These are phyloP conservation scores for Latrodectus elegans DNA, from an alignment of 2,888 invertebrate genomes.

Conservation along the genomic window DNA sequence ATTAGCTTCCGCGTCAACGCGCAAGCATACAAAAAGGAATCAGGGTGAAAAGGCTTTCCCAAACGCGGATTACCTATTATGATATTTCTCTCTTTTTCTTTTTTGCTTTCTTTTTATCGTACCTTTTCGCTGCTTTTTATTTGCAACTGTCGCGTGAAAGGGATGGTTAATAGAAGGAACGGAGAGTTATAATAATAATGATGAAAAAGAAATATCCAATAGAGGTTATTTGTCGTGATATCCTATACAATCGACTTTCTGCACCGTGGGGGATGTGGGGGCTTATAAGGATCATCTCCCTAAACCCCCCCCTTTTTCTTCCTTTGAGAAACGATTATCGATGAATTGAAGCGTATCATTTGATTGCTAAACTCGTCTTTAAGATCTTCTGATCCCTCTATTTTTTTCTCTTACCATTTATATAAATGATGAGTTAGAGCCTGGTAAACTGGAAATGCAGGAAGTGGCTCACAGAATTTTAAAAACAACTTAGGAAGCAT, in stretches of 20 bases:
- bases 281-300: slow-evolving; percentile 11
- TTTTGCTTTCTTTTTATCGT: slow-evolving; percentile 43
- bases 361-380: slow-evolving; percentile 51
- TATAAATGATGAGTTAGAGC: slow-evolving; percentile 45
- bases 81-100: slow-evolving; percentile 39
- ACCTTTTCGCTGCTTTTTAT: slow-evolving; percentile 3
- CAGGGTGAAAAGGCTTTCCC: slow-evolving; percentile 26
- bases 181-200: slow-evolving; percentile 16
- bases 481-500: slow-evolving; percentile 11
- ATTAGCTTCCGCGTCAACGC: slow-evolving; percentile 65
- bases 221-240: slow-evolving; percentile 65
- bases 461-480: slow-evolving; percentile 10
- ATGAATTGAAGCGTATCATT: slow-evolving; percentile 64
- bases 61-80: slow-evolving; percentile 42
- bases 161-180: slow-evolving; percentile 47
- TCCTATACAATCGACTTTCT: slow-evolving; percentile 50
- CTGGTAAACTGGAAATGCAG: slow-evolving; percentile 10
- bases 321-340: slow-evolving; percentile 48
- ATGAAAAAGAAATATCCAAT: background rate
- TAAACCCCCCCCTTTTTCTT: background rate
- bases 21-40: slow-evolving; percentile 56
- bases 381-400: slow-evolving; percentile 17
- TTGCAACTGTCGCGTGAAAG: slow-evolving; percentile 16
- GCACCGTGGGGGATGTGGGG: slow-evolving; percentile 32
- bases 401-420: slow-evolving; percentile 41